phyloP scores from a whole-genome alignment of 92 coral and sea anemone species.

The Chrysogorgia sp. region DNA sequence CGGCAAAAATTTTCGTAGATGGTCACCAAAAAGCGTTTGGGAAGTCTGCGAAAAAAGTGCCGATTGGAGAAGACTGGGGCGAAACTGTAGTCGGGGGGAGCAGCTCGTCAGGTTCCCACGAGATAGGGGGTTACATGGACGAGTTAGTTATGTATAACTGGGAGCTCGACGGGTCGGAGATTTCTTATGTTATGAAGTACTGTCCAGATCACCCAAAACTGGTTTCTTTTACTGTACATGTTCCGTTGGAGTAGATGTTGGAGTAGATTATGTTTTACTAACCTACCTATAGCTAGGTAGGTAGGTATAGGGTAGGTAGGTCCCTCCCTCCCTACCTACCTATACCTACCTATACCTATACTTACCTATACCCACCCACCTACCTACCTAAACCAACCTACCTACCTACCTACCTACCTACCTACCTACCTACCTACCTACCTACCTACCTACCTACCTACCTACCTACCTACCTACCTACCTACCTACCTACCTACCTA shows the following conservation, averaged over 20 bases:
- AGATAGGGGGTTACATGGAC: conserved; percentile 80
- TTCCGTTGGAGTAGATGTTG: conserved; percentile 62
- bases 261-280: no score
- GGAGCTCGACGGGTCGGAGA: conserved; percentile 91
- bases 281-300: no score
- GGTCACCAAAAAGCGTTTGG: conserved; percentile 75
- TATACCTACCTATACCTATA: no score
- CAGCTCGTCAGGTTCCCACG: conserved; percentile 29
- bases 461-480: no score
- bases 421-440: no score
- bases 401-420: no score
- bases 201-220: conserved; percentile 97
- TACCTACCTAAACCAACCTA: no score
- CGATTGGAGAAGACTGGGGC: conserved; percentile 81
- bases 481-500: no score
- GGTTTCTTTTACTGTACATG: conserved; percentile 94
- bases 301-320: no score
- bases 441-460: no score
- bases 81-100: conserved; percentile 83
- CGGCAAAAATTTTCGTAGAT: conserved; percentile 83
- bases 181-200: conserved; percentile 86
- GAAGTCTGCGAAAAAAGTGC: conserved; percentile 64
- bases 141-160: conserved; percentile 97
- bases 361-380: no score
- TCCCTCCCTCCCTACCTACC: no score